Conservation (phyloP, 2,888 invertebrate species). For the Leptinotarsa haldemani region DNA sequence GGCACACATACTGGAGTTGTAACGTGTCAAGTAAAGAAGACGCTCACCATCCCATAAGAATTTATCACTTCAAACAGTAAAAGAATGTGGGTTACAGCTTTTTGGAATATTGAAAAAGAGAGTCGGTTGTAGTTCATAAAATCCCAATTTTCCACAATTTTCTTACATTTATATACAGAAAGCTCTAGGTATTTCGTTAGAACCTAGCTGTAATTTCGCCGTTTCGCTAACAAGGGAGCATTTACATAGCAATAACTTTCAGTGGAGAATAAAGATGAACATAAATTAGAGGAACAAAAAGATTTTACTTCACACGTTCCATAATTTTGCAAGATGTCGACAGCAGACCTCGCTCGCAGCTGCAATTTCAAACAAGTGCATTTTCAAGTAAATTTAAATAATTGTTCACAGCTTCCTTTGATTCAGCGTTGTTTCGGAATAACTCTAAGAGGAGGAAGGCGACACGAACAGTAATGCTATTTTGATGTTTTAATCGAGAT, state of each 20-base stretch:
- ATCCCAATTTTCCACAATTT: too few species aligned
- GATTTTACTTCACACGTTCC: constrained; percentile 41
- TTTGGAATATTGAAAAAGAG: too few species aligned
- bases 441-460: neutral
- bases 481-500: neutral
- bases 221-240: neutral
- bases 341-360: constrained; percentile 33
- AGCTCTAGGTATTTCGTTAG: too few species aligned
- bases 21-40: too few species aligned
- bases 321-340: constrained; percentile 46
- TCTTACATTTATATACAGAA: too few species aligned
- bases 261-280: constrained; percentile 33
- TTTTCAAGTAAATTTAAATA: constrained; percentile 33
- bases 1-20: too few species aligned
- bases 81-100: too few species aligned
- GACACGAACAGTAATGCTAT: neutral
- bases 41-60: too few species aligned
- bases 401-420: constrained; percentile 20
- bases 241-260: constrained; percentile 20
- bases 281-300: constrained; percentile 34
- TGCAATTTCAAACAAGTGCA: constrained; percentile 34
- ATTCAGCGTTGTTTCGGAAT: neutral
- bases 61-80: too few species aligned
- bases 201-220: neutral
- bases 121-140: too few species aligned